Evolutionary conservation across 2,797 vertebrate species (phyloP).

Genomic region (Syngnathus rostellatus): DNA sequence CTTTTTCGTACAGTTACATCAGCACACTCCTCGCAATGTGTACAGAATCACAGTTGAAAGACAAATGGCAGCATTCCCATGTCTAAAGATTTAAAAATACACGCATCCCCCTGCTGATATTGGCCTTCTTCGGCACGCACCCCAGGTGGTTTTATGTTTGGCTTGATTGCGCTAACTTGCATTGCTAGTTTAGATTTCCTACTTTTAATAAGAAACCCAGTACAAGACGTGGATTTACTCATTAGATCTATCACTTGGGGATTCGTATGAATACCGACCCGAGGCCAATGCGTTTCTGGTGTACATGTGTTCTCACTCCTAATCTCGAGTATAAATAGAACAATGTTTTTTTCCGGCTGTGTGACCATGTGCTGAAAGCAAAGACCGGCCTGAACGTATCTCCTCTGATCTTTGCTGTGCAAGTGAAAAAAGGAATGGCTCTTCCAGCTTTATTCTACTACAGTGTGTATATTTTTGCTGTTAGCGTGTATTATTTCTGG

Average conservation of each 20-base stretch:
- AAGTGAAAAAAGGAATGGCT: conserved; percentile 64
- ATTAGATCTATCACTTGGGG: conserved; percentile 17
- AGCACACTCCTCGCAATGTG: conserved; percentile 1
- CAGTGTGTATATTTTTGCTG: conserved; percentile 25
- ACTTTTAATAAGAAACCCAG: conserved; percentile 1
- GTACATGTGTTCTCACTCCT: conserved; percentile 13
- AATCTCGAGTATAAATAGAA: conserved; percentile 13
- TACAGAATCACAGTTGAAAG: conserved; percentile 20
- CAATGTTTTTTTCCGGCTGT: conserved; percentile 3
- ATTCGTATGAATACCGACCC: conserved; percentile 22
- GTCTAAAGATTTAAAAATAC: conserved; percentile 9
- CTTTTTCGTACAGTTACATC: conserved; percentile 12
- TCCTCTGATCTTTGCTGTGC: conserved; percentile 61
- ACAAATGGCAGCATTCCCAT: conserved; percentile 32
- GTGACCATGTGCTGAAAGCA: conserved; percentile 19
- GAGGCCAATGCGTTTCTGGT: conserved; percentile 21
- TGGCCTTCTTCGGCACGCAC: conserved; percentile 5
- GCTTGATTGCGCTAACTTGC: conserved; percentile 50
- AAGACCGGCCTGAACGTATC: conserved; percentile 32
- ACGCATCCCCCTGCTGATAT: conserved; percentile 4
- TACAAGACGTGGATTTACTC: conserved; percentile 10
- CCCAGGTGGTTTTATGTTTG: background rate
- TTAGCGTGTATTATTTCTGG: conserved; percentile 34
- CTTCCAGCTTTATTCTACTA: conserved; percentile 46
- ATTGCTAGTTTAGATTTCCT: conserved; percentile 15